Base-by-base conservation (phyloP, 2,888 invertebrate species). In the Tuta absoluta region DNA sequence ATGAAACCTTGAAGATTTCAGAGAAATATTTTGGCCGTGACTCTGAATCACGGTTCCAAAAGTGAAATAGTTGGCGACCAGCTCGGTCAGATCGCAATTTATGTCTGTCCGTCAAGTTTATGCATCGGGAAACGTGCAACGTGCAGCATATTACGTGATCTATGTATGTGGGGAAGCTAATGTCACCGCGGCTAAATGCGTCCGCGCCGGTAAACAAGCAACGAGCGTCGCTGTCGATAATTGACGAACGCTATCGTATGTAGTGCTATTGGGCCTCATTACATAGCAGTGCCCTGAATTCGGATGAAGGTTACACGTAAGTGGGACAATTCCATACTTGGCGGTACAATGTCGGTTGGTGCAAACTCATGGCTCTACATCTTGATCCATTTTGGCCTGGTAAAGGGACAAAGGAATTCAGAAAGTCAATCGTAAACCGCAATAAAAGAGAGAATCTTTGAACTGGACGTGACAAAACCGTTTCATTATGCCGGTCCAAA, bases 171-270 rank as follows among this genome's bases (percentile, higher is more conserved):
- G 75, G 78, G 77, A 75, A 75, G 62, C 63, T 84, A 86, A 85
- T 85, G 85, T 88, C 86, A 85, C 85, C 73, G 80, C 74, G 82
- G 84, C 91, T 90, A 90, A 87, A 90, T 88, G 88, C 87, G 89
- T 87, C 84, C 86, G 78, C 79, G 83, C 73, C 85, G 80, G 89
- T 89, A 91, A 91, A 90, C 89, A 89, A 84, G 56, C 56, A 56
- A 17, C 51, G 23, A 53, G 84, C 80, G 84, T 84, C 85, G 79
- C 85, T 80, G 84, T 84, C 89, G 90, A 89, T 91, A 91, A 91
- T 91, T 90, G 90, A 90, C 85, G 86, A 85, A 85, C 88, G 84
- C 86, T 90, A 87, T 86, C 88, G 51, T 33, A 56, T 24, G 85
- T 88, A 80, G 80, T 81, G 33, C 33, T 33, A 33, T 33, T 33